Base-by-base conservation (phyloP, 2,797 vertebrate genomes). In the Philypnodon macrostomus region DNA sequence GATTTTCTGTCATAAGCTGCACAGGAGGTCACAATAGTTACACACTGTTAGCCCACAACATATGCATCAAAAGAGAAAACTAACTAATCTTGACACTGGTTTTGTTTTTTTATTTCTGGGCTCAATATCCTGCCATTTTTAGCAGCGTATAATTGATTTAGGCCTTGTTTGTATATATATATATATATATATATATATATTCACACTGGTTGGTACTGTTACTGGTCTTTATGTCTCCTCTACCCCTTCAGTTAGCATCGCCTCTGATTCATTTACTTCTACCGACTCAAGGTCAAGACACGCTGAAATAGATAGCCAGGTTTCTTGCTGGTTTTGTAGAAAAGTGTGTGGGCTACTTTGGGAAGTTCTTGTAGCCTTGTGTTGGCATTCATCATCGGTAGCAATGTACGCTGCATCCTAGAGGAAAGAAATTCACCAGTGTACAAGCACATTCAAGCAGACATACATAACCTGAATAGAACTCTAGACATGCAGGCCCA, bases 1-100 rank as follows among this genome's bases (percentile, higher is more conserved):
- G 56, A 62, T 70, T 74, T 55, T 17, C 15, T 47, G 35, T 42
- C 44, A 60, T 57, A 58, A 64, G 44, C 46, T 58, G 45, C 51
- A 54, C 13, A 41, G 51, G 32, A 32, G 23, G 13, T 51, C 39
- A 29, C 59, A 49, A 3, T 24, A 36, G 34, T 1, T 21, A 34
- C 31, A 41, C n/a, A 6, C 6, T 26, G 24, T 27, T 16, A 16
- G 9, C 13, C 5, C 7, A 41, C 4, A 16, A 15, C 7, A 26
- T 7, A 26, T 1, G 6, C n/a, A 9, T 14, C 7, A 8, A 24
- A 24, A 24, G n/a, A 26, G 21, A 40, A 10, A 12, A 24, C 11
- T 13, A 8, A 13, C 2, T 33, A 13, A 26, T 30, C 8, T 23
- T 17, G 8, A 7, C 32, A 35, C 38, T n/a, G n/a, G n/a, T n/a